Evolutionary conservation across 2,888 invertebrate genomes (phyloP).

Genomic region (Suillia variegata): DNA sequence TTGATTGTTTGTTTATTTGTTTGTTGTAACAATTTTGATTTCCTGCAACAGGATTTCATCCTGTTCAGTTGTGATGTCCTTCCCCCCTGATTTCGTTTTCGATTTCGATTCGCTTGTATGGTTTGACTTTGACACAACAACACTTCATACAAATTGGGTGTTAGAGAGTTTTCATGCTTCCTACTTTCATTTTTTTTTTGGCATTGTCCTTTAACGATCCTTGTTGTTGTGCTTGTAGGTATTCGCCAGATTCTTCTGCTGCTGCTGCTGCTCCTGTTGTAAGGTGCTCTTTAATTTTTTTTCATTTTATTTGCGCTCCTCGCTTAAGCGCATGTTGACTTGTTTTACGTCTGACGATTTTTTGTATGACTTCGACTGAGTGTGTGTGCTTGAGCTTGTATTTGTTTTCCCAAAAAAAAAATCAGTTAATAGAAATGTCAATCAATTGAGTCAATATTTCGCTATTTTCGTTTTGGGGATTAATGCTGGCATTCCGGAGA

Average conservation of each 20-base stretch:
- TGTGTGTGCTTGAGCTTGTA: background rate
- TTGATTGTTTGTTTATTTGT: constrained; percentile 8
- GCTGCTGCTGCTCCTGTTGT: background rate
- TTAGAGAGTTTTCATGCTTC: no score
- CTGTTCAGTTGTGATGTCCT: background rate
- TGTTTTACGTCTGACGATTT: background rate
- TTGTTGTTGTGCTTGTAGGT: no score
- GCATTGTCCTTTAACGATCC: no score
- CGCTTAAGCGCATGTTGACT: background rate
- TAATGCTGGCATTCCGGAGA: background rate
- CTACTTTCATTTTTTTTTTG: no score
- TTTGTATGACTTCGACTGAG: background rate
- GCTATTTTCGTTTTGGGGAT: background rate
- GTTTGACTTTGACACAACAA: no score
- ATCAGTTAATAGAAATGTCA: constrained; percentile 3
- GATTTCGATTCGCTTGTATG: no score
- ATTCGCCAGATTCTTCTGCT: background rate
- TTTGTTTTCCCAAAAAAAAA: background rate
- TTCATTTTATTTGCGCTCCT: background rate
- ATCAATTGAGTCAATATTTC: background rate
- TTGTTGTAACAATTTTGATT: constrained; percentile 16
- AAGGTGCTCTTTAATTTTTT: background rate
- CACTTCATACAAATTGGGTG: no score
- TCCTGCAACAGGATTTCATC: constrained; percentile 7
- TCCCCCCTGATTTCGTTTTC: no score